A percentile compares a stretch with the other conserved stretches of the same genome.
These are phyloP conservation scores for Sycophila sp. DNA, from an alignment of 1,140 invertebrate genomes.

Conservation along the genomic window DNA sequence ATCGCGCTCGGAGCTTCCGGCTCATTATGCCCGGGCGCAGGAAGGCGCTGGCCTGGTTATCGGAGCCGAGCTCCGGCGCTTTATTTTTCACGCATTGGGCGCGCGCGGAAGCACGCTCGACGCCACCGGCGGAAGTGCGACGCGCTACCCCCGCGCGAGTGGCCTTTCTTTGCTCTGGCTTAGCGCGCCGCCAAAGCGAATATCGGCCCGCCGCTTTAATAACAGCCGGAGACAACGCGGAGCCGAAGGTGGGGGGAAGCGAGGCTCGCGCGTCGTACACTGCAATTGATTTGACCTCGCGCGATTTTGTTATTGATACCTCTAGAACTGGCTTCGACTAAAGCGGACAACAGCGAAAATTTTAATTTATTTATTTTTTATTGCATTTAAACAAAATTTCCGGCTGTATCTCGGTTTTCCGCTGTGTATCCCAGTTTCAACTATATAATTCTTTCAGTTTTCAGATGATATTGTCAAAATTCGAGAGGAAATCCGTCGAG, in stretches of 20 bases:
- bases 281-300: constrained; percentile 59
- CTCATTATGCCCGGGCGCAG: constrained; percentile 25
- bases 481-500: too few species aligned
- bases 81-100: constrained; percentile 45
- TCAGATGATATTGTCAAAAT: too few species aligned
- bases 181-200: neutral
- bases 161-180: constrained; percentile 12
- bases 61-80: constrained; percentile 55
- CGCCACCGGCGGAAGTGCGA: constrained; percentile 35
- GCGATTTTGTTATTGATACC: constrained; percentile 55
- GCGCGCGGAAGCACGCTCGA: constrained; percentile 50
- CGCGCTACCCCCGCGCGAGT: neutral
- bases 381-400: too few species aligned
- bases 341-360: too few species aligned
- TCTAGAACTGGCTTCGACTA: too few species aligned
- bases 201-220: neutral
- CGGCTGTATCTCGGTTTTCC: too few species aligned
- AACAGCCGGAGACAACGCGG: neutral
- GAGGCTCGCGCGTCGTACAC: constrained; percentile 35
- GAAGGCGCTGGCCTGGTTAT: constrained; percentile 42
- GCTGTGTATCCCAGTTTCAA: too few species aligned
- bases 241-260: constrained; percentile 39
- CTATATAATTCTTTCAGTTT: too few species aligned
- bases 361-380: too few species aligned
- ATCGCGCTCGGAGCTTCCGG: constrained; percentile 11